A percentile compares a stretch with the other conserved stretches of the same genome.
phyloP scores from a whole-genome alignment of 2,888 invertebrate species.

The Pseudanteris insignis region DNA sequence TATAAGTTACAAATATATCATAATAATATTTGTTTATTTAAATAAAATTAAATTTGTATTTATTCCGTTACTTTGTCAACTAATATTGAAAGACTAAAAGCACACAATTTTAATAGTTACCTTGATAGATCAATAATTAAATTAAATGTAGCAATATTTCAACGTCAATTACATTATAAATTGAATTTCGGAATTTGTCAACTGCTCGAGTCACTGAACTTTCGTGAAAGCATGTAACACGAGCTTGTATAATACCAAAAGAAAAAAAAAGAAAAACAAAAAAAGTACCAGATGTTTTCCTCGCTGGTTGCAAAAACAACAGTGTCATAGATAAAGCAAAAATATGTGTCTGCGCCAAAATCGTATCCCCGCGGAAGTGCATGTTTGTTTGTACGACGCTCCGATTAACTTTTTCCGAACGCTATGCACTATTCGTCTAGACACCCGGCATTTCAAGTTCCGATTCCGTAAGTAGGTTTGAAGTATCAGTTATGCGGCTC shows the following conservation, averaged over 20 bases:
- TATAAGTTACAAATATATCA: too few species aligned
- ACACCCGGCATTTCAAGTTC: slow-evolving; percentile 4
- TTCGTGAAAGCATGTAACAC: background rate
- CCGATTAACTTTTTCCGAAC: slow-evolving; percentile 2
- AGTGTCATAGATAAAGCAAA: slow-evolving; percentile 17
- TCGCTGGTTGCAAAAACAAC: slow-evolving; percentile 10
- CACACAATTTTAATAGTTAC: too few species aligned
- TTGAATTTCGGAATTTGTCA: too few species aligned
- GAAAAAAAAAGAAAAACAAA: slow-evolving; percentile 1
- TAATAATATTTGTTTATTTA: too few species aligned
- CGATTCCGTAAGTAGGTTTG: background rate
- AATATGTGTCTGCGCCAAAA: slow-evolving; percentile 14
- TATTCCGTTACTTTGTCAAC: too few species aligned
- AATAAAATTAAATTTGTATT: too few species aligned
- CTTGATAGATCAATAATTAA: too few species aligned
- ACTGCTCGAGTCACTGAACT: too few species aligned
- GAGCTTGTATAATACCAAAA: background rate
- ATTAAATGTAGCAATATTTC: background rate
- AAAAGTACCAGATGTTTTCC: slow-evolving; percentile 9
- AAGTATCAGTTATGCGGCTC: too few species aligned
- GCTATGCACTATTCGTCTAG: slow-evolving; percentile 16
- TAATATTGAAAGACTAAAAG: too few species aligned
- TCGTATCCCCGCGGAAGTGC: too few species aligned
- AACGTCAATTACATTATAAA: too few species aligned
- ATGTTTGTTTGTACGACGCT: slow-evolving; percentile 18